These are phyloP conservation scores for Ganaspis sp. DNA, from an alignment of 1,140 invertebrate genomes.

Conservation along the genomic window DNA sequence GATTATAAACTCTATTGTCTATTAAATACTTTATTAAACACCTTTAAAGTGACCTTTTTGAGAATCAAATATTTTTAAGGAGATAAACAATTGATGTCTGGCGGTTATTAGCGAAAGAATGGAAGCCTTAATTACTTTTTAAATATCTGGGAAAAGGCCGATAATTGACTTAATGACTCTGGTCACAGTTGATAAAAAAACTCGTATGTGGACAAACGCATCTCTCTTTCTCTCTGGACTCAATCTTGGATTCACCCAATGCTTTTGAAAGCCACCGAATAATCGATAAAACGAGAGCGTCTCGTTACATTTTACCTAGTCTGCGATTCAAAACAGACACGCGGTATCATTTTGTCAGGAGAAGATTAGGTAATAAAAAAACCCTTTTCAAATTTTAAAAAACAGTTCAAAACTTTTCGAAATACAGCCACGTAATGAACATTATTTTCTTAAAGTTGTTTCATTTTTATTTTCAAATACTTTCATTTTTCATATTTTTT, in stretches of 20 bases:
- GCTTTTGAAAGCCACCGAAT: constrained; percentile 6
- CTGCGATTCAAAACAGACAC: background rate
- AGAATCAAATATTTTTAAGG: too few species aligned
- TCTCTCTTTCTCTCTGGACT: background rate
- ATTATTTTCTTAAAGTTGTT: too few species aligned
- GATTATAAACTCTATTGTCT: too few species aligned
- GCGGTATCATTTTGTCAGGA: background rate
- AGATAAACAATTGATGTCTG: background rate
- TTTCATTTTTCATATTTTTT: too few species aligned
- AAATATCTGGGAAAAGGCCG: background rate
- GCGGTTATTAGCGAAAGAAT: background rate
- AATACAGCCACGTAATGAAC: too few species aligned
- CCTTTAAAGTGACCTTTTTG: too few species aligned
- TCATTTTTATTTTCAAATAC: too few species aligned
- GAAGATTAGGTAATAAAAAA: background rate
- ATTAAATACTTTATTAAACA: too few species aligned
- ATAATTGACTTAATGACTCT: background rate
- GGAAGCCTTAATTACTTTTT: background rate
- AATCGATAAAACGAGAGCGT: constrained; percentile 10
- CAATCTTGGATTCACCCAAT: constrained; percentile 25
- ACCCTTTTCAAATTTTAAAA: background rate
- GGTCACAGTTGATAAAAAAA: background rate
- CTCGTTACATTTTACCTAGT: constrained; percentile 18
- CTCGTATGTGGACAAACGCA: background rate
- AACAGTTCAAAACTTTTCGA: too few species aligned